Percentiles rank a stretch among this genome's conserved stretches.
These are phyloP conservation scores for Calosoma granatense DNA, from an alignment of 1,140 invertebrate species.

Conservation along the genomic window DNA sequence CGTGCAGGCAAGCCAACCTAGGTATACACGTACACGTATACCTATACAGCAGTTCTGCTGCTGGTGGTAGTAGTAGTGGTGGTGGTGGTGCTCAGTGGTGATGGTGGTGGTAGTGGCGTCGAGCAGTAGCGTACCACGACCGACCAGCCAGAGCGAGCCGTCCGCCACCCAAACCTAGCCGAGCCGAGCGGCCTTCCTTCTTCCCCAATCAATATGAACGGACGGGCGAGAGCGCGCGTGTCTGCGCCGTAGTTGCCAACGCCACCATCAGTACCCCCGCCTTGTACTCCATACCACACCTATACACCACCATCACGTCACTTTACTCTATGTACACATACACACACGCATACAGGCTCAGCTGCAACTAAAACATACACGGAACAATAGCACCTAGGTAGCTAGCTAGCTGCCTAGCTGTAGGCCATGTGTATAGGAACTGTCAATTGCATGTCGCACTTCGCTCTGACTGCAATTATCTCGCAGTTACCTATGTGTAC, in stretches of 20 bases:
- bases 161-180: neutral
- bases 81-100: neutral
- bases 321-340: neutral
- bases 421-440: too few relatives aligned
- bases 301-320: too few relatives aligned
- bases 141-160: constrained; percentile 22
- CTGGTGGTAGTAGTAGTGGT: constrained; percentile 4
- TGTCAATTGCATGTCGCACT: too few relatives aligned
- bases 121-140: constrained; percentile 29
- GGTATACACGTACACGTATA: neutral
- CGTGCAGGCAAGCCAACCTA: neutral
- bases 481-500: too few relatives aligned
- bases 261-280: constrained; percentile 16
- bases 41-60: neutral
- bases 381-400: too few relatives aligned
- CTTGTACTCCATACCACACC: neutral
- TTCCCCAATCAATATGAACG: constrained; percentile 27
- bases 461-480: too few relatives aligned
- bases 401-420: too few relatives aligned
- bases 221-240: constrained; percentile 16
- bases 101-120: neutral
- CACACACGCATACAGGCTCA: neutral
- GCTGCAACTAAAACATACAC: neutral
- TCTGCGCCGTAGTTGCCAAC: constrained; percentile 27
- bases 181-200: constrained; percentile 4